A percentile compares a stretch with the other conserved stretches of the same genome.
Conservation (phyloP, 2,797 vertebrate genomes). For the Phataginus tricuspis region DNA sequence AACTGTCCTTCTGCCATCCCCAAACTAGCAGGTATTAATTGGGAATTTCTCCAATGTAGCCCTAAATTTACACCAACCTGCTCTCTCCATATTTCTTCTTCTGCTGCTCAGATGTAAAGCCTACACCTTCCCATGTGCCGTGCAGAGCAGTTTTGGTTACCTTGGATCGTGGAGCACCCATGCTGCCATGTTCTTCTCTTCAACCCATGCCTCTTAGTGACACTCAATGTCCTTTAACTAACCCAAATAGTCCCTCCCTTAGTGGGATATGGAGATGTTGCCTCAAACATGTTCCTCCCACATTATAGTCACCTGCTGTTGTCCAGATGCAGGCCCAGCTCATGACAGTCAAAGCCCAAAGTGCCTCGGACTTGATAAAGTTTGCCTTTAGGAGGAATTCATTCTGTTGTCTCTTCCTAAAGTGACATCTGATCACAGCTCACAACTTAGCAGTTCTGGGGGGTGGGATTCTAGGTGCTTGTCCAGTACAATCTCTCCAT, state of each 20-base stretch:
- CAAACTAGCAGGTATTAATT: not conserved
- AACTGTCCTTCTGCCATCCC: not conserved
- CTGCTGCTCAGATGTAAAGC: not conserved
- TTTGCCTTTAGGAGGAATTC: not conserved
- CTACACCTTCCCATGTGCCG: not conserved
- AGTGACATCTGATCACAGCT: not conserved
- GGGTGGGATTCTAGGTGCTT: not conserved
- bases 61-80: not conserved
- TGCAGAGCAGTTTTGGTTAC: not conserved
- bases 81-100: not conserved
- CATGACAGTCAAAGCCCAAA: not conserved
- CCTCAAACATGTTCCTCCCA: not conserved
- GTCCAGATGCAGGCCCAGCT: not conserved
- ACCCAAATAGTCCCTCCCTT: not conserved
- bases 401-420: not conserved
- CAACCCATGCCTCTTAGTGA: not conserved
- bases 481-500: not conserved
- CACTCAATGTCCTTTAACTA: not conserved
- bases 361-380: not conserved
- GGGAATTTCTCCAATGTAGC: not conserved
- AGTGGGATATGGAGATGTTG: not conserved
- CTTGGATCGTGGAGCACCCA: not conserved
- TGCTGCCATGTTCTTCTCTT: not conserved
- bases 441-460: not conserved
- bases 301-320: not conserved